Evolutionary conservation across 2,888 invertebrate genomes (phyloP).

Genomic region (Epiperipatus broadwayi): DNA sequence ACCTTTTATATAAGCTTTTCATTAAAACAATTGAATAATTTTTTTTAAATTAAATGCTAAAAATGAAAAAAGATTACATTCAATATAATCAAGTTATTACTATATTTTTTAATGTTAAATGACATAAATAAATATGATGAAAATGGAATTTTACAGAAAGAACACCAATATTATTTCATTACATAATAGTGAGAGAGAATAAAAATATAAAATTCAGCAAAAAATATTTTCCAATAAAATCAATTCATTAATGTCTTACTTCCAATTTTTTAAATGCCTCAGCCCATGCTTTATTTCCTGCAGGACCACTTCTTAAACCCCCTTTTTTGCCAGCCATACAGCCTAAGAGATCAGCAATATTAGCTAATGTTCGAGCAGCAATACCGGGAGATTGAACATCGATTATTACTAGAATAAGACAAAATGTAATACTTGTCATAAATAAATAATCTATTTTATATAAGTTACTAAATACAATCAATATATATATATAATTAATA

Average conservation of each 20-base stretch:
- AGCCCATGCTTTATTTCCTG: conserved; percentile 30
- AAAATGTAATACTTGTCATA: too few species aligned
- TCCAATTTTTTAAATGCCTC: conserved; percentile 28
- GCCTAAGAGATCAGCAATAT: conserved; percentile 31
- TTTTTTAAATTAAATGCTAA: too few species aligned
- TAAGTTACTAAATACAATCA: too few species aligned
- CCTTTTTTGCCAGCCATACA: conserved; percentile 30
- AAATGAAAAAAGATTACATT: too few species aligned
- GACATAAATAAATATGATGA: too few species aligned
- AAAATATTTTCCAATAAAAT: background rate
- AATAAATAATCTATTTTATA: too few species aligned
- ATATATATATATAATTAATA: too few species aligned
- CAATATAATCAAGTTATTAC: too few species aligned
- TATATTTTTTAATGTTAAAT: too few species aligned
- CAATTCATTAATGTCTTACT: conserved; percentile 20
- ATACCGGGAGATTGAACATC: conserved; percentile 20
- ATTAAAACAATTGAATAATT: too few species aligned
- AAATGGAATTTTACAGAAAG: too few species aligned
- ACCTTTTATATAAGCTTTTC: too few species aligned
- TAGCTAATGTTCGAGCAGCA: conserved; percentile 29
- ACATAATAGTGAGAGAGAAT: background rate
- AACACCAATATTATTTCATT: background rate
- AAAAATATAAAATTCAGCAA: background rate
- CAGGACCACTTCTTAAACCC: conserved; percentile 34
- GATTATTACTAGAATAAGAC: background rate